A percentile compares a stretch with the other conserved stretches of the same genome.
These are phyloP conservation scores for Amblyjoppa fuscipennis DNA, from an alignment of 2,888 invertebrate species.

Conservation along the genomic window DNA sequence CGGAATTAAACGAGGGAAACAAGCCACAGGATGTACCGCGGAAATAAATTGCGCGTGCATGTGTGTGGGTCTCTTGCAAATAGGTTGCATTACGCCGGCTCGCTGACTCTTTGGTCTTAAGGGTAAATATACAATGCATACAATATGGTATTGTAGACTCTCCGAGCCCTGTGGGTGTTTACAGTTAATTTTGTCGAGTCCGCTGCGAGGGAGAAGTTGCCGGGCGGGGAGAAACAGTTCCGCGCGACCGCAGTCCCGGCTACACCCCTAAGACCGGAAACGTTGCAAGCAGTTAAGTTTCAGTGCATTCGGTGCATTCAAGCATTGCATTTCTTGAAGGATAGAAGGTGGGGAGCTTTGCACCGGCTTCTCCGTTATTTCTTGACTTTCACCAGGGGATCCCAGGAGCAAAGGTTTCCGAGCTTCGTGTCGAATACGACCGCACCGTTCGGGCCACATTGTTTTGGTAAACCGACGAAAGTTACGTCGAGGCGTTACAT, in stretches of 20 bases:
- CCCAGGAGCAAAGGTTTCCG: constrained; percentile 1
- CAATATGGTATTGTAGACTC: background rate
- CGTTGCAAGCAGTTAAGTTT: background rate
- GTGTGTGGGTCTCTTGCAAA: constrained; percentile 30
- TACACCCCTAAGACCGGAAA: constrained; percentile 11
- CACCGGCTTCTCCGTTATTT: background rate
- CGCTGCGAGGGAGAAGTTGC: constrained; percentile 16
- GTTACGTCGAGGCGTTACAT: constrained; percentile 2
- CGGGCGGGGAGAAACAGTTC: background rate
- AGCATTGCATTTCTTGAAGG: background rate
- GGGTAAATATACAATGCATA: constrained; percentile 49
- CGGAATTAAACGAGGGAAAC: constrained; percentile 3
- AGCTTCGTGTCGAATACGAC: constrained; percentile 4
- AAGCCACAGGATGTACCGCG: background rate
- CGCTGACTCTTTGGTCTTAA: constrained; percentile 37
- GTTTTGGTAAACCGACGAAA: background rate
- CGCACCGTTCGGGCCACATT: background rate
- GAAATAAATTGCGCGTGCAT: constrained; percentile 45
- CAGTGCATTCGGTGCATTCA: background rate
- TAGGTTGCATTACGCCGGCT: constrained; percentile 45
- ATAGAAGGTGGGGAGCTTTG: background rate
- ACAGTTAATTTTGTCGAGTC: constrained; percentile 60
- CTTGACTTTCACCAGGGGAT: constrained; percentile 4
- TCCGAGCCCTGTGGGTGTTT: constrained; percentile 39
- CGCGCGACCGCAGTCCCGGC: background rate